Evolutionary conservation across 2,888 invertebrate genomes (phyloP), one percentile per base, ranked within the genome.

Genomic region (Danaus chrysippus): DNA sequence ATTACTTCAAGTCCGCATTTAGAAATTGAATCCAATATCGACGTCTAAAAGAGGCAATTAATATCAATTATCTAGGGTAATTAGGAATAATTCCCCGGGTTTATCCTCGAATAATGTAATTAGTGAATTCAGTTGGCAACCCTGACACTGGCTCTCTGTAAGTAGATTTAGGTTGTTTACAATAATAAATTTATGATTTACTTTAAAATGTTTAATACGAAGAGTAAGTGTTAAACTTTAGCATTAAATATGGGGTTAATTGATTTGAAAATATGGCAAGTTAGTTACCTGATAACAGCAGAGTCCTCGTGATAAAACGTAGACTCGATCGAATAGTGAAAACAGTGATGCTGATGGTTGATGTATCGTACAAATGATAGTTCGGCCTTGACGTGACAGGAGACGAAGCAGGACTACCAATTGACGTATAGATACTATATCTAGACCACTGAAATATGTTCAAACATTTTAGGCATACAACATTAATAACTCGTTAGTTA

Each of bases 311-410:
- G 94, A 93, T 10, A 96, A 74, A 58, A 95, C 92, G 79, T 93
- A 95, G n/a, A 95, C 89, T 73, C 93, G 87, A 71, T 96, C 95
- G 78, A 96, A 96, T 74, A 94, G 92, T 59, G 94, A 91, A 78
- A 96, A 95, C 53, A 96, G 87, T 12, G 94, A 94, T 0, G 96
- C 95, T 6, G 94, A 94, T 0, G 96, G 96, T 74, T 96, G 96
- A 81, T 96, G 96, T 62, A 96, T 93, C 0, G 96, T 96, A 81
- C 95, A 95, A 67, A 96, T 92, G 61, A 96, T 94, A 8, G 95
- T 95, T 59, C 96, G 86, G 9, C 95, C 96, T 73, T 93, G 92
- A 13, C 93, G 91, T 0, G 95, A 94, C 58, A 96, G 90, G 15
- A 93, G 91, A 68, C 94, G 93, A 12, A 96, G 86, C 1, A 96